Conservation (phyloP, 2,113 vertebrate species). For the Varanus komodoensis region DNA sequence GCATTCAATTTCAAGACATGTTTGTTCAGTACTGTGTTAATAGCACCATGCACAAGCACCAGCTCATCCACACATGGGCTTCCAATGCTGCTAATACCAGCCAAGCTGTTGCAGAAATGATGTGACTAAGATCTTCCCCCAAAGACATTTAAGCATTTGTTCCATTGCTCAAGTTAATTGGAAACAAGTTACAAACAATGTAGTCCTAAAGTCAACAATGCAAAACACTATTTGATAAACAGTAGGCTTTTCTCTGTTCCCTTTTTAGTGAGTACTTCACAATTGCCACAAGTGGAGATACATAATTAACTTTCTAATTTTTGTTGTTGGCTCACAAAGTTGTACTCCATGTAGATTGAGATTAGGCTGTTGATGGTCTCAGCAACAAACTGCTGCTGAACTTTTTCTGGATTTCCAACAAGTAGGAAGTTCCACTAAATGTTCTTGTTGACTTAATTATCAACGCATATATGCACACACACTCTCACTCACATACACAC, state of each 20-base stretch:
- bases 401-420: conserved; percentile 54
- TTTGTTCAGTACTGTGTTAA: conserved; percentile 25
- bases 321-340: background rate
- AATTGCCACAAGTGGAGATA: background rate
- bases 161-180: conserved; percentile 58
- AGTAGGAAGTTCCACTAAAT: conserved; percentile 60
- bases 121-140: conserved; percentile 45
- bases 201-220: conserved; percentile 37
- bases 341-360: conserved; percentile 38
- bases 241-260: background rate
- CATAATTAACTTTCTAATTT: background rate
- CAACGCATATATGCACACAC: background rate
- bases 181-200: conserved; percentile 57
- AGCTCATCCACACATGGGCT: conserved; percentile 1
- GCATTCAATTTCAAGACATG: background rate
- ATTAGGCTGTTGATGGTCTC: conserved; percentile 67
- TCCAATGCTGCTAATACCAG: conserved; percentile 49
- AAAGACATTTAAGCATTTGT: conserved; percentile 48
- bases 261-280: background rate
- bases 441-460: conserved; percentile 47
- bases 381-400: conserved; percentile 67
- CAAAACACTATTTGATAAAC: conserved; percentile 45
- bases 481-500: background rate
- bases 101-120: conserved; percentile 10
- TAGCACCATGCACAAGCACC: background rate